Base-by-base conservation (phyloP, 2,113 vertebrate genomes). In the Saguinus midas region DNA sequence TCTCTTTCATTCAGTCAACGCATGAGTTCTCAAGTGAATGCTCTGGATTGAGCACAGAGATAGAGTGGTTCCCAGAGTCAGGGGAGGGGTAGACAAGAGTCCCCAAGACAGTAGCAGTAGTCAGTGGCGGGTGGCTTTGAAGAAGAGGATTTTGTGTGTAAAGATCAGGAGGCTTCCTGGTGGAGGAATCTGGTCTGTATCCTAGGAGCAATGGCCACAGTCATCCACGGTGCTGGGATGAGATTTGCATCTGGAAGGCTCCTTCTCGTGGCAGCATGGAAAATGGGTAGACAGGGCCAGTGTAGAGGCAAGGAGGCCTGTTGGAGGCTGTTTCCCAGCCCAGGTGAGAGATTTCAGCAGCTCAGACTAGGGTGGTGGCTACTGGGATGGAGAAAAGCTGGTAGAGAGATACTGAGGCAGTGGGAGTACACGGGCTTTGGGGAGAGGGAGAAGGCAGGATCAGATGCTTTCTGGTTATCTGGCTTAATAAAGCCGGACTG, bases 1-100 rank as follows among this genome's bases (percentile, higher is more conserved):
- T 3, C 37, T 2, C 50, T 1, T 13, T 23, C 14, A 1, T 17
- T 35, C 14, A 25, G 6, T 0, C 55, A 8, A 1, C 45, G 20
- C 0, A 5, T 0, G 12, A 8, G 32, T 70, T 68, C 55, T 78
- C 50, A 68, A 20, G 37, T 1, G 20, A 20, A 17, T 8, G 37
- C 82, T 43, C 66, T 14, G 29, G 5, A 78, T 17, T 23, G 29
- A 32, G 45, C 7, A 3, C 23, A 9, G 2, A 0, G 32, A 14
- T 0, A 8, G 37, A 12, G 64, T 0, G 25, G 61, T 18, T 66
- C 96, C 80, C 35, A 11, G 57, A 50, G 35, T 27, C 14, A 27
- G 8, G 45, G 18, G 14, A 11, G 64, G 11, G 80, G 37, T 2
- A 4, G 43, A 2, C 0, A 3, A 35, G 2, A 55, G 61, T 8